These are phyloP conservation scores for Laothoe populi DNA, from an alignment of 2,888 invertebrate species.

Conservation along the genomic window DNA sequence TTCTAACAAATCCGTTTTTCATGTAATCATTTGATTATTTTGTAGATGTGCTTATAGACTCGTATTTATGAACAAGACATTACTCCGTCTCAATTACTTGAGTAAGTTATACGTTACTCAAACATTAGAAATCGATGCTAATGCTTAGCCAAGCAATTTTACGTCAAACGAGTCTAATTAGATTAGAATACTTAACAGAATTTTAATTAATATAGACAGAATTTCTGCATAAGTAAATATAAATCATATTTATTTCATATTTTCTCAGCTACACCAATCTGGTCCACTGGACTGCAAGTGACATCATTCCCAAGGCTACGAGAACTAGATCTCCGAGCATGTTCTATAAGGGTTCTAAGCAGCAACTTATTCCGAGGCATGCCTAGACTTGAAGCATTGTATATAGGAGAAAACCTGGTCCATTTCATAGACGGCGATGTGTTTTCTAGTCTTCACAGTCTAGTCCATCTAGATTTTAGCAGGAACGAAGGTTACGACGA, in stretches of 20 bases:
- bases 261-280: slow-evolving; percentile 45
- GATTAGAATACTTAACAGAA: too few species aligned
- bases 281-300: slow-evolving; percentile 57
- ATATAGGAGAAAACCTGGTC: slow-evolving; percentile 83
- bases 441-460: slow-evolving; percentile 63
- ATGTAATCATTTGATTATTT: too few species aligned
- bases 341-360: slow-evolving; percentile 76
- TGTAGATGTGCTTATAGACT: too few species aligned
- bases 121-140: too few species aligned
- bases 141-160: too few species aligned
- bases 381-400: slow-evolving; percentile 72
- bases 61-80: too few species aligned
- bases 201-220: too few species aligned
- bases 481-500: slow-evolving; percentile 57
- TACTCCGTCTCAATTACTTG: too few species aligned
- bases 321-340: slow-evolving; percentile 85
- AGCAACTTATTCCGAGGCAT: slow-evolving; percentile 73
- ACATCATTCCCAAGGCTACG: slow-evolving; percentile 61
- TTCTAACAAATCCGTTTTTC: too few species aligned
- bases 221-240: not conserved
- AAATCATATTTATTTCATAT: not conserved
- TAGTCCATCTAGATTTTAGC: slow-evolving; percentile 83
- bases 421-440: slow-evolving; percentile 61
- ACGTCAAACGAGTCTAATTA: too few species aligned
- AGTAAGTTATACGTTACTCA: too few species aligned